Conservation (phyloP, 2,797 vertebrate genomes). For the Acipenser ruthenus region DNA sequence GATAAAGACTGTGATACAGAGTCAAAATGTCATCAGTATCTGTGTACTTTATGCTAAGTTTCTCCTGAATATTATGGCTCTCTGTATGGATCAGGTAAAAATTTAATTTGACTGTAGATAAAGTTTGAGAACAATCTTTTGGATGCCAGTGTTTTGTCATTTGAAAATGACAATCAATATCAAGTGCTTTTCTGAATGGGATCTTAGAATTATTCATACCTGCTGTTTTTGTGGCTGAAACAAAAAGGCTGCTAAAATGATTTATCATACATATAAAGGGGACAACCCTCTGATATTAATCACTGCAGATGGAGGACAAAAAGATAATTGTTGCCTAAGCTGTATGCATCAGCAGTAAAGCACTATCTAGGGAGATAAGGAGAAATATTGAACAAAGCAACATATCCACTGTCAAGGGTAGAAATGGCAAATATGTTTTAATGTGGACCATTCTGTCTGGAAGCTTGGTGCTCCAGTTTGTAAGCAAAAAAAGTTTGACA, state of each 20-base stretch:
- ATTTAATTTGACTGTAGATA: constrained; percentile 14
- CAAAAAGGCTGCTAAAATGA: constrained; percentile 39
- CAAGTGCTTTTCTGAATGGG: constrained; percentile 28
- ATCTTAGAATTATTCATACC: constrained; percentile 36
- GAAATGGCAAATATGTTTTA: constrained; percentile 46
- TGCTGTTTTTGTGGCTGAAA: constrained; percentile 24
- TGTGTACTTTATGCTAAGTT: constrained; percentile 6
- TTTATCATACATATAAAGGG: constrained; percentile 59
- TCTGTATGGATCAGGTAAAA: constrained; percentile 16
- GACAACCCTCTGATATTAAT: constrained; percentile 65
- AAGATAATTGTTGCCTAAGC: constrained; percentile 69
- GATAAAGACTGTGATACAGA: background rate
- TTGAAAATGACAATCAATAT: constrained; percentile 40
- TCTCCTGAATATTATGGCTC: background rate
- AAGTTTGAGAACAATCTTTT: constrained; percentile 15
- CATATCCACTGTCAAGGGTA: constrained; percentile 62
- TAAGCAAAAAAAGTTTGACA: too few species aligned
- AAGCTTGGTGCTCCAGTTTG: too few species aligned
- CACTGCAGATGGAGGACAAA: constrained; percentile 68
- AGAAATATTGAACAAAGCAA: constrained; percentile 52
- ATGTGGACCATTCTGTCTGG: constrained; percentile 15
- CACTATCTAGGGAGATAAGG: constrained; percentile 64
- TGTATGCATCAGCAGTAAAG: constrained; percentile 49
- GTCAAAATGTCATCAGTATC: constrained; percentile 4
- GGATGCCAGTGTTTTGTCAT: background rate